Evolutionary conservation across 2,888 invertebrate genomes (phyloP).

Genomic region (Melanotus villosus): DNA sequence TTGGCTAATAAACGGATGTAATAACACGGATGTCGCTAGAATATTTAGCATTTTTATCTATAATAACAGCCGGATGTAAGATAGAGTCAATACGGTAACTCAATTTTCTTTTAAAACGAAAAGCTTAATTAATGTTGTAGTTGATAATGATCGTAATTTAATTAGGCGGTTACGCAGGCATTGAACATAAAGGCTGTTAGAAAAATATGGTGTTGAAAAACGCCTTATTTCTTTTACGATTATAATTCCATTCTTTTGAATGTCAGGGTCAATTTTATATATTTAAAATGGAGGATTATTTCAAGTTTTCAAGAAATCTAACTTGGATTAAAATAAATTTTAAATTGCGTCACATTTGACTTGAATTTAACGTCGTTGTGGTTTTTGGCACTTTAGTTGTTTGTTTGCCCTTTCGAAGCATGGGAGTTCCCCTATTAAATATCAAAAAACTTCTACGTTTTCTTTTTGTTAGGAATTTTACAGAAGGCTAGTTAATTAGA

Average conservation of each 20-base stretch:
- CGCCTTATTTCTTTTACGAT: neutral
- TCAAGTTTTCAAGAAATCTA: neutral
- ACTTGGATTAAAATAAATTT: too few relatives aligned
- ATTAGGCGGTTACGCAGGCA: neutral
- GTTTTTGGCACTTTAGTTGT: too few relatives aligned
- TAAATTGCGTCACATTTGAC: too few relatives aligned
- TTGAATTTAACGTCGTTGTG: too few relatives aligned
- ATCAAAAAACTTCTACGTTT: too few relatives aligned
- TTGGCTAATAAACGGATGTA: neutral
- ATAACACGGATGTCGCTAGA: neutral
- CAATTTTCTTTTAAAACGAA: conserved; percentile 9
- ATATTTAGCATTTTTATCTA: conserved; percentile 2
- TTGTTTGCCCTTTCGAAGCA: too few relatives aligned
- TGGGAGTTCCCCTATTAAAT: too few relatives aligned
- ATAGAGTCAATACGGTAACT: conserved; percentile 2
- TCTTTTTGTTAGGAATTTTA: too few relatives aligned
- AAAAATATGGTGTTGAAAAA: neutral
- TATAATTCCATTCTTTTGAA: neutral
- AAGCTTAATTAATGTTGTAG: neutral
- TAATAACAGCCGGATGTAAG: conserved; percentile 1
- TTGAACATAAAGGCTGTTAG: neutral
- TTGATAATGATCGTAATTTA: neutral
- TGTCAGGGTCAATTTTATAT: neutral
- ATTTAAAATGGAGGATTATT: neutral
- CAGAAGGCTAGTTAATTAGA: too few relatives aligned